These are phyloP conservation scores for Arrhopalites spinosus DNA, from an alignment of 2,888 invertebrate genomes.

Conservation along the genomic window DNA sequence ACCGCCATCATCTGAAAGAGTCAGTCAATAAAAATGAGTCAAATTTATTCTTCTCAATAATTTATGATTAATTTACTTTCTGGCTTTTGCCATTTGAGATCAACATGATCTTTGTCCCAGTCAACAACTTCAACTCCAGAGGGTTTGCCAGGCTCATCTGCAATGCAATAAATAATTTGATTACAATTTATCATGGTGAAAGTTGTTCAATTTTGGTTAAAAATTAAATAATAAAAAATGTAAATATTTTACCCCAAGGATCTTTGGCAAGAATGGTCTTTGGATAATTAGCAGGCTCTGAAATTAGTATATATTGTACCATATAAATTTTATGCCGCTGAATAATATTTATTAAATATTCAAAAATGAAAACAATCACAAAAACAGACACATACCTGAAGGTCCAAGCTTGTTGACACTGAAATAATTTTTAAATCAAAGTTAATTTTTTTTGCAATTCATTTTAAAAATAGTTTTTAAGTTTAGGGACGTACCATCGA, in stretches of 20 bases:
- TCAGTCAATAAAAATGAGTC: no score
- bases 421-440: no score
- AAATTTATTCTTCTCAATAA: no score
- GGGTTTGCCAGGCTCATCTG: conserved; percentile 93
- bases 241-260: conserved; percentile 78
- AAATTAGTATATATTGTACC: no score
- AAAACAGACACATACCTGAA: no score
- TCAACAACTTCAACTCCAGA: conserved; percentile 87
- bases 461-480: no score
- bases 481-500: conserved; percentile 71
- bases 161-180: conserved; percentile 4
- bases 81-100: conserved; percentile 91
- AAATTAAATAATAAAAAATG: conserved; percentile 12
- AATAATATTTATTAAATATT: no score
- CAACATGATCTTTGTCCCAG: conserved; percentile 96
- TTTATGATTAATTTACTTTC: background rate
- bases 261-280: conserved; percentile 92
- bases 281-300: conserved; percentile 83
- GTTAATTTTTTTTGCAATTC: no score
- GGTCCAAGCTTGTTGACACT: conserved; percentile 85
- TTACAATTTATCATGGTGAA: background rate
- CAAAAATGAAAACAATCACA: no score
- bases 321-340: no score
- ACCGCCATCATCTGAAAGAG: conserved; percentile 68
- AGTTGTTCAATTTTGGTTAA: conserved; percentile 14